Evolutionary conservation across 2,797 vertebrate species (phyloP).

Genomic region (Acropternis orthonyx): DNA sequence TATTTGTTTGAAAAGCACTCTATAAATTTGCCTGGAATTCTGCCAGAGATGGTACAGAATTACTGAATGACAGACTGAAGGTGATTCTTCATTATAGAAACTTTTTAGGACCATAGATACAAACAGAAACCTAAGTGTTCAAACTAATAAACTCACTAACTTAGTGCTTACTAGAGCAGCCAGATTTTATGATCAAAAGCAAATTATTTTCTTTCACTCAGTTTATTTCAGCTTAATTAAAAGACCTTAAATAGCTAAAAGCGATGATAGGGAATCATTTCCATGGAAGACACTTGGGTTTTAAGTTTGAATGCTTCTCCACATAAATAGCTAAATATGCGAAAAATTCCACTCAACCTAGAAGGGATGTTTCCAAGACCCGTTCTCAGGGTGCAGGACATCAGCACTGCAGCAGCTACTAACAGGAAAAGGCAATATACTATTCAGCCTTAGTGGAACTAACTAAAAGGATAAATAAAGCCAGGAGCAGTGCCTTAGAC

Average conservation of each 20-base stretch:
- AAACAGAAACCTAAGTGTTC: background rate
- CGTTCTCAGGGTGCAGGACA: background rate
- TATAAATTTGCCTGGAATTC: background rate
- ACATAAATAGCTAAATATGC: background rate
- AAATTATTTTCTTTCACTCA: constrained; percentile 46
- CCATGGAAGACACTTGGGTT: background rate
- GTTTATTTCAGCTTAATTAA: constrained; percentile 48
- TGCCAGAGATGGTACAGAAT: background rate
- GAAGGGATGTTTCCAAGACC: background rate
- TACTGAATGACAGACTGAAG: background rate
- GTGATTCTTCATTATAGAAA: background rate
- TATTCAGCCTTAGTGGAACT: background rate
- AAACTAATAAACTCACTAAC: constrained; percentile 26
- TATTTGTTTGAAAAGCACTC: background rate
- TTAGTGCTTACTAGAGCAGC: background rate
- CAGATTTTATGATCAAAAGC: constrained; percentile 25
- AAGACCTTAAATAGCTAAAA: background rate
- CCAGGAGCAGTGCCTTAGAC: background rate
- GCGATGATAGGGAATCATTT: constrained; percentile 1
- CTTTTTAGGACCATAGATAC: background rate
- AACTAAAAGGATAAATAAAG: constrained; percentile 3
- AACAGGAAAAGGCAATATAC: background rate
- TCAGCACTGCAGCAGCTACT: background rate
- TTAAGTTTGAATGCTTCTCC: background rate
- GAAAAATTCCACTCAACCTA: background rate